These are phyloP conservation scores for Crossaster papposus DNA, from an alignment of 53 echinoderm and acorn worm species.

Conservation along the genomic window DNA sequence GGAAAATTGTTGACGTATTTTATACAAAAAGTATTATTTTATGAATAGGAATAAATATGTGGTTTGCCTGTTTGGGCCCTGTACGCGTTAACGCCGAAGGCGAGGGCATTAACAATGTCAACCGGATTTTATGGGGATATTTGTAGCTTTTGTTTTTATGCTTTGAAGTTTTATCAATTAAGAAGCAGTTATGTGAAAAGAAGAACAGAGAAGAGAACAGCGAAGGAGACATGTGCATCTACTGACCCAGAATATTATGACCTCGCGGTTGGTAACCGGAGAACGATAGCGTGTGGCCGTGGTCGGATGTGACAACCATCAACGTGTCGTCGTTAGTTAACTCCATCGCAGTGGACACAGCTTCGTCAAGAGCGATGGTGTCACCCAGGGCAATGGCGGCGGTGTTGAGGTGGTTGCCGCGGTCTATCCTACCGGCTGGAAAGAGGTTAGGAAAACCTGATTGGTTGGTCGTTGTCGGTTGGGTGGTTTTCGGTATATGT, in stretches of 20 bases:
- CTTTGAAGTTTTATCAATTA: background rate
- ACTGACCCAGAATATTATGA: slow-evolving; percentile 73
- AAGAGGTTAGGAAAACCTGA: background rate
- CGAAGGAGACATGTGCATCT: background rate
- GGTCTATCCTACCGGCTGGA: slow-evolving; percentile 73
- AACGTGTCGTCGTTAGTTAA: slow-evolving; percentile 66
- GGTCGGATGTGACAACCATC: slow-evolving; percentile 72
- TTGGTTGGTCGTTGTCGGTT: background rate
- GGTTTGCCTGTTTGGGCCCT: no score
- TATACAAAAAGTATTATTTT: no score
- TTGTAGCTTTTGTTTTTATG: no score
- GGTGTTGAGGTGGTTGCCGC: slow-evolving; percentile 50
- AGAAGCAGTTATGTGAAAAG: background rate
- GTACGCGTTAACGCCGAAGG: no score
- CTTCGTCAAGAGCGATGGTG: slow-evolving; percentile 57
- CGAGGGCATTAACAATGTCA: no score
- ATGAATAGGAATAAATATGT: no score
- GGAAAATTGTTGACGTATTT: no score
- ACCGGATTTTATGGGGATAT: no score
- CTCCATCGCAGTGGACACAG: slow-evolving; percentile 54
- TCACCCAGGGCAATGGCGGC: slow-evolving; percentile 62
- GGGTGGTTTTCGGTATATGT: background rate
- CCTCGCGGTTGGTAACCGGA: slow-evolving; percentile 68
- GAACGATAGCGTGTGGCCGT: slow-evolving; percentile 72
- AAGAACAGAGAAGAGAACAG: background rate